Conservation (phyloP, 2,888 invertebrate genomes). For the Oconnorella tubifera region DNA sequence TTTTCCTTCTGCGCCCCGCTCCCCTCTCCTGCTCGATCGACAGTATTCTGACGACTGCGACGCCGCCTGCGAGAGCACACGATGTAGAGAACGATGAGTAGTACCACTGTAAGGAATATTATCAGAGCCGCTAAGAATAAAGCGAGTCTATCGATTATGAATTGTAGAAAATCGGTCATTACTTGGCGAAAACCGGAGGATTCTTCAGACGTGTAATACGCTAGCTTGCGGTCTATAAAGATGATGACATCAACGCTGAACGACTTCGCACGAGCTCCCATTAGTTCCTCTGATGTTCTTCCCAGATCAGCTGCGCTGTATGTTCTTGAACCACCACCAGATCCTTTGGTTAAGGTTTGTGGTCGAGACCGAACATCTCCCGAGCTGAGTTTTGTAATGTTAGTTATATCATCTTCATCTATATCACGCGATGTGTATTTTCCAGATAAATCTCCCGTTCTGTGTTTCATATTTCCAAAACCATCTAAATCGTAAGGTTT, state of each 20-base stretch:
- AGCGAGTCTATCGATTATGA: background rate
- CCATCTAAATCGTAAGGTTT: too few relatives aligned
- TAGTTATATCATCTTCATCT: too few relatives aligned
- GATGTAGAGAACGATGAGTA: background rate
- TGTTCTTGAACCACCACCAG: too few relatives aligned
- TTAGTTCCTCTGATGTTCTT: background rate
- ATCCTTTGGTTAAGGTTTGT: too few relatives aligned
- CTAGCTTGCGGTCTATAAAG: conserved; percentile 2
- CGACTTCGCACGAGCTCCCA: background rate
- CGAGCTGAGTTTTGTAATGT: too few relatives aligned
- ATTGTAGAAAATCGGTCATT: background rate
- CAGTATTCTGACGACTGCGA: background rate
- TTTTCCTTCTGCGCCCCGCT: background rate
- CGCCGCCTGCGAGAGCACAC: background rate
- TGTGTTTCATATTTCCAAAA: too few relatives aligned
- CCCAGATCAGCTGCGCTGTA: background rate
- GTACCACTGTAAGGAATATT: background rate
- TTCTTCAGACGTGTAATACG: background rate
- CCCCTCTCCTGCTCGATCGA: background rate
- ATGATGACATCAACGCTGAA: conserved; percentile 3
- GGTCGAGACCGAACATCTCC: too few relatives aligned
- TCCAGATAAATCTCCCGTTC: too few relatives aligned
- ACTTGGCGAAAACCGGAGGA: background rate
- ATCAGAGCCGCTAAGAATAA: background rate
- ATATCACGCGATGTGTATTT: too few relatives aligned